Evolutionary conservation across 1,140 invertebrate species (phyloP).

Genomic region (Micrasema minimum): DNA sequence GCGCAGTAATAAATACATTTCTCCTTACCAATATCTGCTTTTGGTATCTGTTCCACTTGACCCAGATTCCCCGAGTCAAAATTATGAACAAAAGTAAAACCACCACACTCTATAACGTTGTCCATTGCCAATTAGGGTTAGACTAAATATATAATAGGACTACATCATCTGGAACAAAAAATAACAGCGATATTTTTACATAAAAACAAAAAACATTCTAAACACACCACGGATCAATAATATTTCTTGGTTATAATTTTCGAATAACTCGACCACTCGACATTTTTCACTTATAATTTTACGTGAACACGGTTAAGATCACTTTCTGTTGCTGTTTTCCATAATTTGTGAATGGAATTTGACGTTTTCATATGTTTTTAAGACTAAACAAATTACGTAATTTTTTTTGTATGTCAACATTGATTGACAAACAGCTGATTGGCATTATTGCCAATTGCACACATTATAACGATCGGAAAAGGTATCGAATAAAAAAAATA

Average conservation of each 20-base stretch:
- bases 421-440: slow-evolving; percentile 53
- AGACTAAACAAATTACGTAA: slow-evolving; percentile 50
- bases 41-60: slow-evolving; percentile 75
- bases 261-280: no score
- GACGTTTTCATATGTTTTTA: slow-evolving; percentile 43
- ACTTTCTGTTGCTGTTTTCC: slow-evolving; percentile 10
- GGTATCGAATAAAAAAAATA: slow-evolving; percentile 34
- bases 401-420: slow-evolving; percentile 54
- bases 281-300: no score
- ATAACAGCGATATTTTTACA: slow-evolving; percentile 11
- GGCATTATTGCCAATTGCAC: slow-evolving; percentile 40
- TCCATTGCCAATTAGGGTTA: slow-evolving; percentile 42
- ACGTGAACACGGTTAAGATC: no score
- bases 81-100: slow-evolving; percentile 79
- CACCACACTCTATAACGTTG: slow-evolving; percentile 66
- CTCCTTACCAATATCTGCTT: slow-evolving; percentile 57
- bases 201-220: neutral
- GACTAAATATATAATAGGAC: neutral
- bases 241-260: slow-evolving; percentile 11
- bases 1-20: neutral
- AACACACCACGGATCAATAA: slow-evolving; percentile 16
- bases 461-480: slow-evolving; percentile 29
- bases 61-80: slow-evolving; percentile 91
- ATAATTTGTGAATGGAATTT: slow-evolving; percentile 36
- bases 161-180: slow-evolving; percentile 38